Evolutionary conservation across 2,113 vertebrate species (phyloP).

Genomic region (Tor tambroides): DNA sequence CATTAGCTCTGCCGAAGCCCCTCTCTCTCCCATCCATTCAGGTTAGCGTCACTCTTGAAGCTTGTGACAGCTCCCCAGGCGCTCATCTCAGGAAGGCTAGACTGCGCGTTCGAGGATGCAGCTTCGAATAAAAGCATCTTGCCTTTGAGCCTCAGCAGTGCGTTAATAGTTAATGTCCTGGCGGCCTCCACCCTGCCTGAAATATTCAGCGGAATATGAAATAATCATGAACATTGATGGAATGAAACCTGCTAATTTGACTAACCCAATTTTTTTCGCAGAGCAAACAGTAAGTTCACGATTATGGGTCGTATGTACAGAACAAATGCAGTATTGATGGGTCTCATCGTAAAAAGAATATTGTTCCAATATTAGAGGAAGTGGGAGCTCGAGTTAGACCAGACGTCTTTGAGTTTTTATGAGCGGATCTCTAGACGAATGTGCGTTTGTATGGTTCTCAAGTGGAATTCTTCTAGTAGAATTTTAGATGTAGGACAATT

Average conservation of each 20-base stretch:
- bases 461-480: slow-evolving; percentile 20
- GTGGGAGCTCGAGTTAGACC: neutral
- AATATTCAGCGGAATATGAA: slow-evolving; percentile 77
- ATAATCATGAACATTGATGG: slow-evolving; percentile 81
- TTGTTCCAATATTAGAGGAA: neutral
- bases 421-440: neutral
- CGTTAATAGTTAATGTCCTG: slow-evolving; percentile 78
- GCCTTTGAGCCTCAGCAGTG: slow-evolving; percentile 69
- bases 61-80: slow-evolving; percentile 76
- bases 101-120: slow-evolving; percentile 70
- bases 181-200: slow-evolving; percentile 58
- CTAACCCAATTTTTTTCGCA: slow-evolving; percentile 64
- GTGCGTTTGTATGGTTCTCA: neutral
- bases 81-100: slow-evolving; percentile 74
- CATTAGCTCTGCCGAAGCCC: slow-evolving; percentile 19
- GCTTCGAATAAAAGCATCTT: slow-evolving; percentile 69
- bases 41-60: slow-evolving; percentile 41
- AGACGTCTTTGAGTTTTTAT: neutral
- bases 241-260: slow-evolving; percentile 80
- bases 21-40: slow-evolving; percentile 31
- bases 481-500: slow-evolving; percentile 65
- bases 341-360: neutral
- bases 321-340: slow-evolving; percentile 18
- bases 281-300: slow-evolving; percentile 52
- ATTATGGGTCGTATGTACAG: slow-evolving; percentile 35